These are phyloP conservation scores for Lepidochrysops patricia DNA, from an alignment of 2,888 invertebrate species.

Conservation along the genomic window DNA sequence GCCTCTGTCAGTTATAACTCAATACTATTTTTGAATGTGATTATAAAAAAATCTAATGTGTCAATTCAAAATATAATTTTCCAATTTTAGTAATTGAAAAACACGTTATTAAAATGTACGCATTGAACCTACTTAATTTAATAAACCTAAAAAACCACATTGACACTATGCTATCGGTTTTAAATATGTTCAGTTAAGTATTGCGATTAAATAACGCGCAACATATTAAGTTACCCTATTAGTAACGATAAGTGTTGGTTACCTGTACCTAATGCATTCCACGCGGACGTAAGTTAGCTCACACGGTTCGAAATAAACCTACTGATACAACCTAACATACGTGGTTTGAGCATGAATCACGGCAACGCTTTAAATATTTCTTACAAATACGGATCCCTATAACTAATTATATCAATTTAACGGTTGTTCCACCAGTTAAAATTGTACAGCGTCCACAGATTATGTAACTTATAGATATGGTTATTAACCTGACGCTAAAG, in stretches of 20 bases:
- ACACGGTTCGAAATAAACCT: neutral
- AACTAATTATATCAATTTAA: conserved; percentile 13
- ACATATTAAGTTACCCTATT: conserved; percentile 3
- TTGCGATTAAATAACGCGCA: neutral
- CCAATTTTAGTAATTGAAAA: too few species aligned
- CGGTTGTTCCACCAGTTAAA: conserved; percentile 7
- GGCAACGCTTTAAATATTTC: neutral
- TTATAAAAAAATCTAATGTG: too few species aligned
- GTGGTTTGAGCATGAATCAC: neutral
- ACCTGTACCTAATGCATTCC: neutral
- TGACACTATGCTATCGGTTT: neutral
- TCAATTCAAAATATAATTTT: too few species aligned
- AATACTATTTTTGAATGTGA: too few species aligned
- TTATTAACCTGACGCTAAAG: too few species aligned
- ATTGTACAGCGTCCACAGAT: neutral
- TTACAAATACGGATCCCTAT: conserved; percentile 3
- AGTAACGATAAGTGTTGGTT: conserved; percentile 2
- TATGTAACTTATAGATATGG: neutral
- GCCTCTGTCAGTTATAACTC: too few species aligned
- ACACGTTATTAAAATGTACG: neutral
- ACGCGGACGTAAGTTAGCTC: neutral
- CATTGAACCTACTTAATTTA: neutral
- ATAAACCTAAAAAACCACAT: neutral
- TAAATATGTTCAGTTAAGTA: neutral
- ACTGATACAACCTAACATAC: neutral